Conservation (phyloP, 2,888 invertebrate species). For the Oxytorus armatus region DNA sequence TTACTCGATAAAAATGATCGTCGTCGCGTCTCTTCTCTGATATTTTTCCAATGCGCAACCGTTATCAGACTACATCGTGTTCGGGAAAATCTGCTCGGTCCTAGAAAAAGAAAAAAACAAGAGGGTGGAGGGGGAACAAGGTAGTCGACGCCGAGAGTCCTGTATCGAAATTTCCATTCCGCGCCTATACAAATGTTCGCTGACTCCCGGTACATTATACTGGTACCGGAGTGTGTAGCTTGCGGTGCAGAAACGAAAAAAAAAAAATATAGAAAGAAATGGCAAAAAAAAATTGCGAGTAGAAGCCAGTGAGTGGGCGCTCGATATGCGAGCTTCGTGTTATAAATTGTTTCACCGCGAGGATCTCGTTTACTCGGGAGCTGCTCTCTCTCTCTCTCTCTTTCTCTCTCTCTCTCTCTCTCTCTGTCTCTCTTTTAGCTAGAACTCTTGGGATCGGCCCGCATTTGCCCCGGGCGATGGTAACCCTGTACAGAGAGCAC, state of each 20-base stretch:
- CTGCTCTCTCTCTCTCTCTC: slow-evolving; percentile 37
- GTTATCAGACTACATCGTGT: no score
- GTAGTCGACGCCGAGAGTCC: slow-evolving; percentile 7
- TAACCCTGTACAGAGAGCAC: slow-evolving; percentile 42
- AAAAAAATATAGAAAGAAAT: slow-evolving; percentile 12
- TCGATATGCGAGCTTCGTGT: slow-evolving; percentile 64
- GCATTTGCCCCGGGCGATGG: slow-evolving; percentile 59
- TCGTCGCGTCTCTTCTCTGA: no score
- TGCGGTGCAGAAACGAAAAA: slow-evolving; percentile 23
- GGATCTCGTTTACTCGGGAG: slow-evolving; percentile 68
- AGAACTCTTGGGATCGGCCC: slow-evolving; percentile 54
- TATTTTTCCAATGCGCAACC: no score
- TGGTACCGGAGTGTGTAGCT: slow-evolving; percentile 44
- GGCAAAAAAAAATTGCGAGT: slow-evolving; percentile 32
- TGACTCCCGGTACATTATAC: slow-evolving; percentile 53
- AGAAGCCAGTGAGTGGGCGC: slow-evolving; percentile 63
- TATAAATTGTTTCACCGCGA: slow-evolving; percentile 69
- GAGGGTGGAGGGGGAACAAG: not conserved
- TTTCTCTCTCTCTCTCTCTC: slow-evolving; percentile 11
- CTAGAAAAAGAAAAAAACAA: slow-evolving; percentile 8
- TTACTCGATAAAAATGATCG: no score
- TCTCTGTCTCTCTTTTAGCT: slow-evolving; percentile 7
- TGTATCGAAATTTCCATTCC: slow-evolving; percentile 51
- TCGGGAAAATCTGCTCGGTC: no score
- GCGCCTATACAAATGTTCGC: slow-evolving; percentile 23